phyloP scores from a whole-genome alignment of 2,888 invertebrate species.

The Taphrorychus bicolor region DNA sequence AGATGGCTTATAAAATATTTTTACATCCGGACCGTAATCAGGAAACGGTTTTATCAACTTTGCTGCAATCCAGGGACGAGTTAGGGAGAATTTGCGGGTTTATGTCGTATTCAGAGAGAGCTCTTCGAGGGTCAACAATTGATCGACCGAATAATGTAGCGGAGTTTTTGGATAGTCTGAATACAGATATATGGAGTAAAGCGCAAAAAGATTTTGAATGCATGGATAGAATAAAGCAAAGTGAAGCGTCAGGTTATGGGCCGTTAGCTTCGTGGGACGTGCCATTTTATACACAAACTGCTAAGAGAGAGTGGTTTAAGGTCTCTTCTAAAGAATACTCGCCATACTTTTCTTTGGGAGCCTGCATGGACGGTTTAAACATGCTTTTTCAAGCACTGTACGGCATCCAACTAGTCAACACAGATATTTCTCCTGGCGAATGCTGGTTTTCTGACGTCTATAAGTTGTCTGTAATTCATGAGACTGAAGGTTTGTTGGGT shows the following conservation, averaged over 20 bases:
- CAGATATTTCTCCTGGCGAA: conserved; percentile 79
- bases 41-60: conserved; percentile 73
- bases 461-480: conserved; percentile 90
- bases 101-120: conserved; percentile 86
- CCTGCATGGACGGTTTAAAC: conserved; percentile 97
- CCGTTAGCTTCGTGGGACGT: conserved; percentile 82
- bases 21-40: conserved; percentile 80
- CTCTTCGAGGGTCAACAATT: conserved; percentile 86
- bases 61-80: conserved; percentile 77
- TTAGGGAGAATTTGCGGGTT: conserved; percentile 92
- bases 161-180: conserved; percentile 80
- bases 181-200: conserved; percentile 71
- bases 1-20: conserved; percentile 88
- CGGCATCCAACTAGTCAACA: conserved; percentile 78
- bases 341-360: conserved; percentile 89
- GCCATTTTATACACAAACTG: conserved; percentile 80
- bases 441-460: conserved; percentile 77
- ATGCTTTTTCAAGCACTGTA: conserved; percentile 84
- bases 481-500: conserved; percentile 82
- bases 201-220: conserved; percentile 77
- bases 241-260: conserved; percentile 45
- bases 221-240: conserved; percentile 78
- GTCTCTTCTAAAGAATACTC: conserved; percentile 76
- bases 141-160: conserved; percentile 81
- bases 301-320: conserved; percentile 74